A percentile compares a stretch with the other conserved stretches of the same genome.
phyloP scores from a whole-genome alignment of 2,113 vertebrate genomes.

The Felis catus region DNA sequence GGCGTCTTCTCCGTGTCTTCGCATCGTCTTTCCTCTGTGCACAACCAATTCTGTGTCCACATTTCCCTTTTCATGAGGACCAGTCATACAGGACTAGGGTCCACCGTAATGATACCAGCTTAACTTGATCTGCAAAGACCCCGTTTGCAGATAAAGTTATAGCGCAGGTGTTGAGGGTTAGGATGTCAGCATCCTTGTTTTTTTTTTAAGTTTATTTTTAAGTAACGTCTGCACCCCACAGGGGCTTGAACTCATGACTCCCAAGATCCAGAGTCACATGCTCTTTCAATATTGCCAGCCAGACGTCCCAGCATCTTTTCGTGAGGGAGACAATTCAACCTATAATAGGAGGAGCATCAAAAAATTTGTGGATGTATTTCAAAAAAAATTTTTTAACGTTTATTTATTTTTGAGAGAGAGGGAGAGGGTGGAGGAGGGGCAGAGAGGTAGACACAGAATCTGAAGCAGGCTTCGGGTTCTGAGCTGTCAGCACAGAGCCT shows the following conservation, averaged over 20 bases:
- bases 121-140: background rate
- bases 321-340: background rate
- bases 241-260: background rate
- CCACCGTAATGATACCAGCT: fast-evolving
- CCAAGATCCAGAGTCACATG: background rate
- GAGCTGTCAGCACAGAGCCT: too few species aligned
- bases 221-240: background rate
- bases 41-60: background rate
- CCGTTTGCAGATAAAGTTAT: background rate
- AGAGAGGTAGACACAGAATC: too few species aligned
- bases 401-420: too few species aligned
- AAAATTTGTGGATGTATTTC: background rate
- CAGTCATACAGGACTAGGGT: background rate
- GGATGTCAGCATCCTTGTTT: background rate
- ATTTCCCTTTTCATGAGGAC: background rate
- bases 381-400: too few species aligned
- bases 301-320: background rate
- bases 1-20: background rate
- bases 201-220: background rate
- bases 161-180: background rate
- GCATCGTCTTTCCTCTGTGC: background rate
- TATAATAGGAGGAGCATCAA: background rate
- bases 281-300: background rate
- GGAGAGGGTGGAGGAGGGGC: too few species aligned
- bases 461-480: too few species aligned